Conservation (phyloP, 1,140 invertebrate species). For the Bombus impatiens region DNA sequence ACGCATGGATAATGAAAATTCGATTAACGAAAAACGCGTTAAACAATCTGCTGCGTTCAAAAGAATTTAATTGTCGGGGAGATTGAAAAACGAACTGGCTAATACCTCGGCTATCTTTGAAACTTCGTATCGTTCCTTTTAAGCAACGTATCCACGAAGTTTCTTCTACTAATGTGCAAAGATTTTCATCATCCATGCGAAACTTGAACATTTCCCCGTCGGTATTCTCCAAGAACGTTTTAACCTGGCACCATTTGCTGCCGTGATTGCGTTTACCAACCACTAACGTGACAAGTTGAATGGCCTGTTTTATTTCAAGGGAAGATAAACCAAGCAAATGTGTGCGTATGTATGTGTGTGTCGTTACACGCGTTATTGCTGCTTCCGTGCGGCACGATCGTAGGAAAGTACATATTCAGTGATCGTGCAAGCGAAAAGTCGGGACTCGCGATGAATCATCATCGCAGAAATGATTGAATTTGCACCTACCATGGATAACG, state of each 20-base stretch:
- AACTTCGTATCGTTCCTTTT: slow-evolving; percentile 43
- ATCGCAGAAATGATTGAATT: not conserved
- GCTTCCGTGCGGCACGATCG: not conserved
- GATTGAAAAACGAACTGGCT: not conserved
- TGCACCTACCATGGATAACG: slow-evolving; percentile 48
- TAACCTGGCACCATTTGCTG: slow-evolving; percentile 35
- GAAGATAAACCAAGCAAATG: slow-evolving; percentile 30
- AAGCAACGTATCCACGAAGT: slow-evolving; percentile 23
- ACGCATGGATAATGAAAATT: not conserved
- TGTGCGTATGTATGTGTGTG: not conserved
- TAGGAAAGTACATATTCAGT: slow-evolving; percentile 1
- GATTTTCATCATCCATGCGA: not conserved
- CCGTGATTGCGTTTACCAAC: slow-evolving; percentile 24
- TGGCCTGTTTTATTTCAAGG: slow-evolving; percentile 48
- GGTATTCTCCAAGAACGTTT: slow-evolving; percentile 2
- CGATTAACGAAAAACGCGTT: not conserved
- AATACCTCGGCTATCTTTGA: slow-evolving; percentile 41
- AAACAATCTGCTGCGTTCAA: no score
- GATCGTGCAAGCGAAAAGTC: not conserved
- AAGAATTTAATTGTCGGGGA: not conserved
- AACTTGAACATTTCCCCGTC: not conserved
- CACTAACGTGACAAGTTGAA: slow-evolving; percentile 54
- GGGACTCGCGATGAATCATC: no score
- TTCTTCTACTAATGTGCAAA: not conserved
- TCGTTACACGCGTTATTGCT: not conserved